phyloP scores from a whole-genome alignment of 2,888 invertebrate species.

The Chesias legatella region DNA sequence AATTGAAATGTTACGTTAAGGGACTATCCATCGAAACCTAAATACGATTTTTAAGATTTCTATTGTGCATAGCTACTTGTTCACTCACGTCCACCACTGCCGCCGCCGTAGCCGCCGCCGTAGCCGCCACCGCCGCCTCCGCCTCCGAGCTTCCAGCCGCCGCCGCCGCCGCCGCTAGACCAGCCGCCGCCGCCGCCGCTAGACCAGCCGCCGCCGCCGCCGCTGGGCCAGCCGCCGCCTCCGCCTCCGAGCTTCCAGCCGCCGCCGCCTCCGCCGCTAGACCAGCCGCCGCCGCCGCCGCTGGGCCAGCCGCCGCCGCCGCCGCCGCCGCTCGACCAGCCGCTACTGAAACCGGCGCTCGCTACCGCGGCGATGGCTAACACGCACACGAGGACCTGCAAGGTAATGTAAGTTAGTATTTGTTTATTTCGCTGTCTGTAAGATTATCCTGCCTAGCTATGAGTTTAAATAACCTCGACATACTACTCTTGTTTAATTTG shows the following conservation, averaged over 20 bases:
- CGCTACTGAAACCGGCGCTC: constrained; percentile 57
- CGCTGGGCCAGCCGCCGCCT: constrained; percentile 32
- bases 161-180: constrained; percentile 32
- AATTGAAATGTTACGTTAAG: no score
- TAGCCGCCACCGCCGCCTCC: constrained; percentile 38
- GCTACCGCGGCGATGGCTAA: constrained; percentile 61
- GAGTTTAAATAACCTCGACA: no score
- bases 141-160: constrained; percentile 33
- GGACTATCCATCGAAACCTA: no score
- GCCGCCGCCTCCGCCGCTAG: constrained; percentile 40
- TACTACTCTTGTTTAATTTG: no score
- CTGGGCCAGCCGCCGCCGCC: constrained; percentile 39
- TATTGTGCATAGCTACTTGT: no score
- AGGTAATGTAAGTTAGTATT: constrained; percentile 3
- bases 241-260: constrained; percentile 37
- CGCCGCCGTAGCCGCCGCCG: constrained; percentile 35
- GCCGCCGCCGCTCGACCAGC: constrained; percentile 40
- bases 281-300: constrained; percentile 34
- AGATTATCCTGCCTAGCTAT: no score
- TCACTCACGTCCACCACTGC: constrained; percentile 40
- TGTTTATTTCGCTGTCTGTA: no score
- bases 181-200: constrained; percentile 28
- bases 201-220: constrained; percentile 36
- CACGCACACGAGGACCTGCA: constrained; percentile 70
- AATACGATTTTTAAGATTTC: no score